Evolutionary conservation across 2,113 vertebrate species (phyloP).

Genomic region (Eurypyga helias): DNA sequence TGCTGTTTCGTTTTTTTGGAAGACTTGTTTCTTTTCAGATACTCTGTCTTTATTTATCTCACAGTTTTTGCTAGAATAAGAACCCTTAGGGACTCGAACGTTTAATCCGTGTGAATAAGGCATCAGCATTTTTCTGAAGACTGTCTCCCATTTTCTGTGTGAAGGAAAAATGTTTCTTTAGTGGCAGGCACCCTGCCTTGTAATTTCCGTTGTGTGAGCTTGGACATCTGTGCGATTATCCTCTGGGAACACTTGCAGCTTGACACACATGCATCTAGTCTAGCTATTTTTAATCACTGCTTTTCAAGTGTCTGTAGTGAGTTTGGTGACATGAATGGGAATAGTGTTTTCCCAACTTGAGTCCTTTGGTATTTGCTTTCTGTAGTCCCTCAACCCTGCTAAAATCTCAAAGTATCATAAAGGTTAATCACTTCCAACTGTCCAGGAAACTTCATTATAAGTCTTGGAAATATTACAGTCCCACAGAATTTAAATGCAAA

Average conservation of each 20-base stretch:
- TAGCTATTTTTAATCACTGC: constrained; percentile 63
- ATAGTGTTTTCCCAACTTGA: constrained; percentile 42
- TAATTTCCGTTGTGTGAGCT: constrained; percentile 65
- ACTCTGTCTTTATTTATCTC: constrained; percentile 53
- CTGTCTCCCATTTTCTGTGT: constrained; percentile 57
- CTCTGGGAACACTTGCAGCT: constrained; percentile 63
- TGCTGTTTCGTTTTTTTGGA: constrained; percentile 18
- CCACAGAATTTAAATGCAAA: not conserved
- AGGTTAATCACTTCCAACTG: constrained; percentile 53
- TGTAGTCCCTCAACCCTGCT: not conserved
- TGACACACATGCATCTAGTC: constrained; percentile 45
- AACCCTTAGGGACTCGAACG: not conserved
- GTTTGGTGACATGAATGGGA: constrained; percentile 52
- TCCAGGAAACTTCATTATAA: constrained; percentile 23
- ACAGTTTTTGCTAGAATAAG: constrained; percentile 19
- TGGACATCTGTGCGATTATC: constrained; percentile 61
- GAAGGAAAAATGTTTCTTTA: constrained; percentile 60
- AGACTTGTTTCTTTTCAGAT: constrained; percentile 16
- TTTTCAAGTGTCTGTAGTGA: constrained; percentile 51
- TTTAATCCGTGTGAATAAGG: constrained; percentile 35
- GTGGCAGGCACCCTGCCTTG: constrained; percentile 61
- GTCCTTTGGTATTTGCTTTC: constrained; percentile 38
- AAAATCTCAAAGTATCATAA: constrained; percentile 9
- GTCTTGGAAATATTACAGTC: not conserved
- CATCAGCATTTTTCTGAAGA: constrained; percentile 55